Conservation (phyloP, 2,888 invertebrate genomes). For the Diplolepis rosae region DNA sequence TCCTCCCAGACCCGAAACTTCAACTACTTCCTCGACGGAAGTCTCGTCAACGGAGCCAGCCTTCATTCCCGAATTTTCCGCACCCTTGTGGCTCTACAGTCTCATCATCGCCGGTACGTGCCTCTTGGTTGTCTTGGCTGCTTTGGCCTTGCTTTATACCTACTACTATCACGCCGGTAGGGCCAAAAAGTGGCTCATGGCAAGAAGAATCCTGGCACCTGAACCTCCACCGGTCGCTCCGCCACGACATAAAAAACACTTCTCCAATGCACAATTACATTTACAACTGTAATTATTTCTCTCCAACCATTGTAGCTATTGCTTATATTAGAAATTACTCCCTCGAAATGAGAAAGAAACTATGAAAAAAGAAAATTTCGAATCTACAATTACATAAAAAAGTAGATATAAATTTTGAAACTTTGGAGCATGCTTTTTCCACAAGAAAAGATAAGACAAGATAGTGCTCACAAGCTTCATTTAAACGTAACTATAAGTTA, state of each 20-base stretch:
- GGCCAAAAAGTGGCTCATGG: constrained; percentile 79
- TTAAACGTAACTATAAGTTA: neutral
- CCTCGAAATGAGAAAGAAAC: neutral
- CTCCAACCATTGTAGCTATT: constrained; percentile 3
- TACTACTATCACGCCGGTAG: constrained; percentile 85
- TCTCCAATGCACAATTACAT: constrained; percentile 52
- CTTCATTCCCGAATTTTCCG: constrained; percentile 73
- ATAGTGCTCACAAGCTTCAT: neutral
- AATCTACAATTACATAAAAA: neutral
- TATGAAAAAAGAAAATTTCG: neutral
- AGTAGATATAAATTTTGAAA: neutral
- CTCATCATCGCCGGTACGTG: constrained; percentile 79
- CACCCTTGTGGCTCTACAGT: constrained; percentile 65
- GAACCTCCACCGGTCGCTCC: constrained; percentile 68
- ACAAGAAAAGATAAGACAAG: neutral
- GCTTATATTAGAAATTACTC: constrained; percentile 1
- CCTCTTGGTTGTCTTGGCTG: constrained; percentile 80
- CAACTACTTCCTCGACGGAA: constrained; percentile 72
- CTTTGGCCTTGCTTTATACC: constrained; percentile 81
- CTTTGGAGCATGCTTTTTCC: constrained; percentile 2
- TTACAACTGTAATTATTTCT: constrained; percentile 49
- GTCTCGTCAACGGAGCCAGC: constrained; percentile 74
- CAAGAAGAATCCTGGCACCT: constrained; percentile 57
- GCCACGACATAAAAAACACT: constrained; percentile 66
- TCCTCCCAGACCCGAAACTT: constrained; percentile 73